Percentiles rank a stretch among this genome's conserved stretches.
phyloP scores from a whole-genome alignment of 2,797 vertebrate species.

The Malacoctenus gilli region DNA sequence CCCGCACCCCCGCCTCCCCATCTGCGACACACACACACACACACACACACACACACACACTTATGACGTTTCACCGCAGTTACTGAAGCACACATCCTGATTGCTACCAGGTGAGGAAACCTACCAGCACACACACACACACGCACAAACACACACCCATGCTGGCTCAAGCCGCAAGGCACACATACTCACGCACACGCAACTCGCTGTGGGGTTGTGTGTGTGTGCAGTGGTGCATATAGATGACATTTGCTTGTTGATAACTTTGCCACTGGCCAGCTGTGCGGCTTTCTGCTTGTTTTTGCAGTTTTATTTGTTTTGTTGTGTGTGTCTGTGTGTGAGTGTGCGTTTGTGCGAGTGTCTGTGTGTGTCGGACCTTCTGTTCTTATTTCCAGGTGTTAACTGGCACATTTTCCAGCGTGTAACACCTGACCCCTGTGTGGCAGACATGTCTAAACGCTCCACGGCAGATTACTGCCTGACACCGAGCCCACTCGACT shows the following conservation, averaged over 20 bases:
- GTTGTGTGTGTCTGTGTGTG: too few species aligned
- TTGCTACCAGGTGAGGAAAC: slow-evolving; percentile 68
- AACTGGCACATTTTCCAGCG: slow-evolving; percentile 49
- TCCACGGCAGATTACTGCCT: slow-evolving; percentile 14
- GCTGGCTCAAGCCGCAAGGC: neutral
- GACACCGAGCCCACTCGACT: slow-evolving; percentile 13
- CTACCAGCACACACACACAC: slow-evolving; percentile 1
- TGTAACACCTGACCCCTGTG: slow-evolving; percentile 30
- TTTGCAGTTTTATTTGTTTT: slow-evolving; percentile 5
- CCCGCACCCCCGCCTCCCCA: slow-evolving; percentile 64
- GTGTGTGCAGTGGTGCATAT: slow-evolving; percentile 31
- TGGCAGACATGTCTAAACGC: slow-evolving; percentile 36
- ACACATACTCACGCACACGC: too few species aligned
- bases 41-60: too few species aligned
- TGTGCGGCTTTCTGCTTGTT: slow-evolving; percentile 23
- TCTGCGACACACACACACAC: slow-evolving; percentile 70
- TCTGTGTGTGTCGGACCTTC: neutral
- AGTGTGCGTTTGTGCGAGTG: too few species aligned
- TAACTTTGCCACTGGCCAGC: slow-evolving; percentile 22
- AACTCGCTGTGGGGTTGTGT: slow-evolving; percentile 1
- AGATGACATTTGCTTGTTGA: slow-evolving; percentile 43
- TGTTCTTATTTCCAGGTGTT: slow-evolving; percentile 49
- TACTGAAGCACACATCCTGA: slow-evolving; percentile 61
- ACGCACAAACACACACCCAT: neutral
- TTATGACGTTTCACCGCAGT: slow-evolving; percentile 59